Percentiles rank a stretch among this genome's conserved stretches.
phyloP scores from a whole-genome alignment of 2,888 invertebrate genomes.

The Microctonus aethiopoides region DNA sequence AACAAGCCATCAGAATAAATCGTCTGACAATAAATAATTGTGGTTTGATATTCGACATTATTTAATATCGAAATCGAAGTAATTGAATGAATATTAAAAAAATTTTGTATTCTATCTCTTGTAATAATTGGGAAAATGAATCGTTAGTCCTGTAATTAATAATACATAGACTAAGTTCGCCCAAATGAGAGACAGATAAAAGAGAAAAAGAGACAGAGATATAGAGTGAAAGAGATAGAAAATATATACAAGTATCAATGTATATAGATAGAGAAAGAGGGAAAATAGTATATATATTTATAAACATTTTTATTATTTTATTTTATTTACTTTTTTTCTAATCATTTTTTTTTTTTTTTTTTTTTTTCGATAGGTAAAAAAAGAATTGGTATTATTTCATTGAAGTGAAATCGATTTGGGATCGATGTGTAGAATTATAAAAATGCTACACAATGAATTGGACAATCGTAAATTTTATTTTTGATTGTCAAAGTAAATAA shows the following conservation, averaged over 20 bases:
- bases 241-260: conserved; percentile 34
- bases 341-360: conserved; percentile 17
- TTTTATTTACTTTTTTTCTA: background rate
- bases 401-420: background rate
- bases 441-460: conserved; percentile 35
- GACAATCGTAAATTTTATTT: conserved; percentile 31
- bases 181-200: conserved; percentile 1
- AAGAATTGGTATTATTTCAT: background rate
- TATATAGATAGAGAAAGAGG: conserved; percentile 29
- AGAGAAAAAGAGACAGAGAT: too few relatives aligned
- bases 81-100: background rate
- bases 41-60: conserved; percentile 47
- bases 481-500: conserved; percentile 33
- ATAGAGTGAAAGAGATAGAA: too few relatives aligned
- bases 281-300: background rate
- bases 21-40: conserved; percentile 39
- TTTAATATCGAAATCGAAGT: background rate
- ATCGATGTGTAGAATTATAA: conserved; percentile 25
- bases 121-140: background rate
- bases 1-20: conserved; percentile 22
- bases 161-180: background rate
- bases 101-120: background rate
- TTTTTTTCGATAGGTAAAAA: background rate
- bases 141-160: background rate
- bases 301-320: conserved; percentile 15